Percentiles rank a stretch among this genome's conserved stretches.
These are phyloP conservation scores for Syndactyla subalaris DNA, from an alignment of 2,797 vertebrate genomes.

Conservation along the genomic window DNA sequence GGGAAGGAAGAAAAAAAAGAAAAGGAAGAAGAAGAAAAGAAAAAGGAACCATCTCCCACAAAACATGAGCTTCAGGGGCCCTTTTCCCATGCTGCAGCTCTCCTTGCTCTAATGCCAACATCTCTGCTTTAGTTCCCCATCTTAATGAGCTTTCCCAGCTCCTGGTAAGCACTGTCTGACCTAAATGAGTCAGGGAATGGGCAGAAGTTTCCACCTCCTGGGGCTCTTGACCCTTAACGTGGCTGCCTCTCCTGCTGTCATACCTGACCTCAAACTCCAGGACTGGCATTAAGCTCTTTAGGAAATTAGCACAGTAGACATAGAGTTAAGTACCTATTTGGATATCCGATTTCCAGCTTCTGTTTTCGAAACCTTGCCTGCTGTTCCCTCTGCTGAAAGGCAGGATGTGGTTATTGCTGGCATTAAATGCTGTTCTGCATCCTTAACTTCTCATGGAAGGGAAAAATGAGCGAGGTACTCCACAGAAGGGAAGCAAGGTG, in stretches of 20 bases:
- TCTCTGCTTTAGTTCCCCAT: neutral
- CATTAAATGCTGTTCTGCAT: neutral
- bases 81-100: neutral
- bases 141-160: slow-evolving; percentile 12
- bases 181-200: slow-evolving; percentile 16
- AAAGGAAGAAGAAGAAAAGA: neutral
- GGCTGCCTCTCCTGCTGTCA: neutral
- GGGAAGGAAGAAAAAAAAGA: fast-evolving
- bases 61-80: neutral
- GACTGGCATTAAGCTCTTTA: neutral
- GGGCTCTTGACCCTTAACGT: neutral
- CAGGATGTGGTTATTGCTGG: neutral
- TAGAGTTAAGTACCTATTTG: neutral
- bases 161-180: neutral
- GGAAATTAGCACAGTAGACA: neutral
- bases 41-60: neutral
- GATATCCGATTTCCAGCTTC: neutral
- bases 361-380: neutral
- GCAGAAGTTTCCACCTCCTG: neutral
- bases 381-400: slow-evolving; percentile 3
- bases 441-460: neutral
- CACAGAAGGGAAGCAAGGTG: neutral
- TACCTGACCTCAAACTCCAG: neutral
- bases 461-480: neutral
- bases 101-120: neutral